Evolutionary conservation across 2,888 invertebrate genomes (phyloP).

Genomic region (Diaprepes abbreviatus): DNA sequence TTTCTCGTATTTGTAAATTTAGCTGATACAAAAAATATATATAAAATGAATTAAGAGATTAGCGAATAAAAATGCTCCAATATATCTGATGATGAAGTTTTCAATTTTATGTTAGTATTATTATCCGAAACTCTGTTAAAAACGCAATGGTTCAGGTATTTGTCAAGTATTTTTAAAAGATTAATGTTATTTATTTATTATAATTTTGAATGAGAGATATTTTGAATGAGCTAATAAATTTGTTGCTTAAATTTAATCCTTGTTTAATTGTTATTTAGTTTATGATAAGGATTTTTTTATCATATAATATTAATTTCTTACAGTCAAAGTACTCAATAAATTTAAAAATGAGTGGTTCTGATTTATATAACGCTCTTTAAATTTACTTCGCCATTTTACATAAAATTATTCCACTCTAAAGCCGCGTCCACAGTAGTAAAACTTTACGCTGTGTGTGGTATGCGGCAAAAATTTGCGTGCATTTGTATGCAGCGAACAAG

Average conservation of each 20-base stretch:
- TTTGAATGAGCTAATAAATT: slow-evolving; percentile 42
- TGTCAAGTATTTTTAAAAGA: slow-evolving; percentile 37
- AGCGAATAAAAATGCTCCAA: slow-evolving; percentile 10
- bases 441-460: too few species aligned
- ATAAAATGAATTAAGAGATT: slow-evolving; percentile 4
- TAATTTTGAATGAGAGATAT: slow-evolving; percentile 34
- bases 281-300: too few species aligned
- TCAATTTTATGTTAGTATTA: slow-evolving; percentile 11
- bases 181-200: slow-evolving; percentile 45
- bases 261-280: too few species aligned
- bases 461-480: too few species aligned
- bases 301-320: too few species aligned
- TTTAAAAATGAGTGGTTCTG: too few species aligned
- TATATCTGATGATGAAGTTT: neutral
- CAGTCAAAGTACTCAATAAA: too few species aligned
- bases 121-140: slow-evolving; percentile 4
- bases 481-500: too few species aligned
- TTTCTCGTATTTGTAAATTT: slow-evolving; percentile 21
- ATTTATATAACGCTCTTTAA: too few species aligned
- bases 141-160: slow-evolving; percentile 20
- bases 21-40: slow-evolving; percentile 1
- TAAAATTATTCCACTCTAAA: too few species aligned
- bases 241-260: slow-evolving; percentile 34
- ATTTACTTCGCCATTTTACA: too few species aligned
- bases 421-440: too few species aligned